These are phyloP conservation scores for Archips xylosteana DNA, from an alignment of 2,888 invertebrate species.

Conservation along the genomic window DNA sequence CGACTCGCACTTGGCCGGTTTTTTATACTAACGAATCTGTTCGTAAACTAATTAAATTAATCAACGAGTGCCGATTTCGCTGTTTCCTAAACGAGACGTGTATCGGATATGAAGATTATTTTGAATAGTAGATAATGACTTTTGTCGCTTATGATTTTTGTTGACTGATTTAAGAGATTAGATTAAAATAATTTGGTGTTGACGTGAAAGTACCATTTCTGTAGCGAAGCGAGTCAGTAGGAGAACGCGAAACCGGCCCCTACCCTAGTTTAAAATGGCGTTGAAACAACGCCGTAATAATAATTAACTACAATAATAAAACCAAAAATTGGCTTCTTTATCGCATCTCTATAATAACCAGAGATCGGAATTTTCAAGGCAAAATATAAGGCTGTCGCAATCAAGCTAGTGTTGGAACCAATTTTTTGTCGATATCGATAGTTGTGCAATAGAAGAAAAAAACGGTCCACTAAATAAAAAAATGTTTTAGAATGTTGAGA, in stretches of 20 bases:
- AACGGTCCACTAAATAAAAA: too few relatives aligned
- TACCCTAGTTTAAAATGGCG: slow-evolving; percentile 59
- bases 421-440: too few relatives aligned
- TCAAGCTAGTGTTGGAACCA: too few relatives aligned
- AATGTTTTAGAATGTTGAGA: too few relatives aligned
- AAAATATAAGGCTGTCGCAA: too few relatives aligned
- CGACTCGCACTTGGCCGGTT: background rate
- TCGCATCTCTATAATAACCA: slow-evolving; percentile 65
- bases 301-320: slow-evolving; percentile 67
- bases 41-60: slow-evolving; percentile 18
- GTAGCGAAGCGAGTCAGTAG: background rate
- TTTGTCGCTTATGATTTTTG: background rate
- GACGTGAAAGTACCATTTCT: background rate
- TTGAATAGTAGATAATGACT: background rate
- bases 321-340: slow-evolving; percentile 82
- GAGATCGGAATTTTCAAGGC: too few relatives aligned
- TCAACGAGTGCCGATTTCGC: slow-evolving; percentile 28
- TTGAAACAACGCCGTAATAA: slow-evolving; percentile 59
- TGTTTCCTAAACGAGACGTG: slow-evolving; percentile 7
- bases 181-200: background rate
- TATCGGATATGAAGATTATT: background rate
- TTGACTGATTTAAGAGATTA: slow-evolving; percentile 13
- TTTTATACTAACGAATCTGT: slow-evolving; percentile 31
- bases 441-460: too few relatives aligned
- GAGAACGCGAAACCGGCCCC: slow-evolving; percentile 29